Base-by-base conservation (phyloP, 2,797 vertebrate species). In the Picus viridis region DNA sequence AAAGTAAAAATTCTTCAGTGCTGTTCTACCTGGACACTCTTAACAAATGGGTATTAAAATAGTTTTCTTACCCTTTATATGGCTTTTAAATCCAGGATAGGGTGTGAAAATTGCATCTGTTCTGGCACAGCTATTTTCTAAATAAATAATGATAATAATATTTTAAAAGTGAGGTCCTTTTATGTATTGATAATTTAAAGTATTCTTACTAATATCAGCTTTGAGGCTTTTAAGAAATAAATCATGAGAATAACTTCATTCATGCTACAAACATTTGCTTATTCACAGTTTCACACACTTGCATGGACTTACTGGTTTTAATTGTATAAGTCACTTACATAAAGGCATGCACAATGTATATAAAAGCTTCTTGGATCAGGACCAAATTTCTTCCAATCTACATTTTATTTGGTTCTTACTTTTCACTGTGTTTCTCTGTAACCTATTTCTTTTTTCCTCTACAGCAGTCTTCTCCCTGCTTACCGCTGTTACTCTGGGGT, bases 91-190 rank as follows among this genome's bases (percentile, higher is more conserved):
- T 95, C 99, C 99, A 24, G 99, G 99, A 88, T 99, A 99, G 19
- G 99, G 99, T 39, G 99, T 99, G 95, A 99, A 99, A 95, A 99
- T 96, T 6, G 99, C 99, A 95, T 99, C 99, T 67, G 99, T 99
- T 97, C 99, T 98, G 93, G 99, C 99, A 98, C 99, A 99, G 97
- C 99, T 99, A 96, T 99, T 99, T 97, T 99, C 99, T 99, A 93
- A 92, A 96, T 68, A 96, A 89, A 95, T 86, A 94, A 76, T 86
- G 51, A 85, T 16, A 51, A 86, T 16, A 76, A 78, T 61, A 70
- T 61, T 51, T 51, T 63, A 34, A 72, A 78, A 89, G 27, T 90
- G 68, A 93, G 32, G 73, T 56, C 26, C n/a, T 85, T 92, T 68
- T 63, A 78, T 2, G 5, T 32, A 75, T 70, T 89, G 83, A 18